Evolutionary conservation across 2,113 vertebrate species (phyloP), one percentile per base, ranked within the genome.

Genomic region (Pithys albifrons): DNA sequence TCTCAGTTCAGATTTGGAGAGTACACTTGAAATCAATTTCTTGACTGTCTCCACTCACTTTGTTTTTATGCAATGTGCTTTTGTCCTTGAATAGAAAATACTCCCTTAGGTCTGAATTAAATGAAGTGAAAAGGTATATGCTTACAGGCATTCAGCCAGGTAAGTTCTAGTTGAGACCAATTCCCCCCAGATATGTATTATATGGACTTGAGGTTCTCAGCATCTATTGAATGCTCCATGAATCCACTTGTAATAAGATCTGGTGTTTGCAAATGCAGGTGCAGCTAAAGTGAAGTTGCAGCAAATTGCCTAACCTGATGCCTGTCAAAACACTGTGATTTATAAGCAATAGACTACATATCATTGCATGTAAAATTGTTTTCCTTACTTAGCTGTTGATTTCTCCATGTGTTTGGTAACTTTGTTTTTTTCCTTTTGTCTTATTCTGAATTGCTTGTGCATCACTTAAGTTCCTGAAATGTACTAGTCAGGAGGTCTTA

Each of bases 111-210:
- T 64, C 29, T 75, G 52, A 72, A 12, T 67, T 72, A 81, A 92
- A 61, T 28, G 59, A 35, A 59, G 29, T 4, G 8, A n/a, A 61
- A 75, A 51, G 11, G 7, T 39, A 28, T 67, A 4, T 14, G 8
- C 19, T 79, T 69, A 18, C 6, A 1, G 9, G 1, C 11, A 27
- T 69, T 69, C 33, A 83, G 28, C 25, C n/a, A 75, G 18, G 25
- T 35, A 33, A 67, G 22, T 61, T 58, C 41, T 70, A 28, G 14
- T 72, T 59, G 39, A 49, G 55, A 77, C 6, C 24, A 70, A 1
- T 67, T 3, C 20, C 12, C 9, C 12, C 19, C 10, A 33, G 43
- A 57, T 74, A 19, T 0, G 0, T 41, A 3, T 45, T 46, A 39
- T 9, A 14, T 20, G 27, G 22, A 19, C 1, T 12, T 33, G 20